Base-by-base conservation (phyloP, 2,888 invertebrate genomes). In the Pseudococcus longispinus region DNA sequence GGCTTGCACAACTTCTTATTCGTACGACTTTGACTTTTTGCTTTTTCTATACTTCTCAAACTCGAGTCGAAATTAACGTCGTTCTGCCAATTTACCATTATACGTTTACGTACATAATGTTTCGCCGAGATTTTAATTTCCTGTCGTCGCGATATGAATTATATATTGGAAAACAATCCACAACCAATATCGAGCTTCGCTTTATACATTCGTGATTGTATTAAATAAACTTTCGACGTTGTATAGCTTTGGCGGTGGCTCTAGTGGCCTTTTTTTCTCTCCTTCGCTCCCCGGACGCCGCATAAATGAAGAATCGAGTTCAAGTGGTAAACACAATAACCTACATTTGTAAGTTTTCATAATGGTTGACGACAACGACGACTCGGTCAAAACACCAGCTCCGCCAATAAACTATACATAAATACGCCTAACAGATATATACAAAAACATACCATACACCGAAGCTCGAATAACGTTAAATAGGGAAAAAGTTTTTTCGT, bases 291-390 rank as follows among this genome's bases (percentile, higher is more conserved):
- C 23, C 9, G 23, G 60, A 60, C 70, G 70, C 1, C 65, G 26
- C 29, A 18, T 29, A 29, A 70, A 70, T 70, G 70, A 70, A 70
- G 29, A 70, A 70, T 70, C 70, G 29, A 70, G 29, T 70, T 70
- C 70, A 29, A 29, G 70, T 70, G 70, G 29, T 70, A 70, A 70
- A 70, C 70, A 70, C 70, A 70, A 70, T 70, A 70, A 70, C 70
- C 70, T 70, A 70, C 70, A 70, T 70, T 70, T 70, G 70, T 70
- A 70, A 70, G 70, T 70, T 70, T 70, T 70, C 70, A 70, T 70
- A 70, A 29, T 29, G 70, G 70, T 70, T 70, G 70, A 70, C 70
- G 70, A 70, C 70, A 70, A 29, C 60, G 29, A 70, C 70, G 29
- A 29, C 70, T 70, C 70, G 70, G 70, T 70, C 70, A 70, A 70